Conservation (phyloP, 1,140 invertebrate species). For the Drosophila obscura region DNA sequence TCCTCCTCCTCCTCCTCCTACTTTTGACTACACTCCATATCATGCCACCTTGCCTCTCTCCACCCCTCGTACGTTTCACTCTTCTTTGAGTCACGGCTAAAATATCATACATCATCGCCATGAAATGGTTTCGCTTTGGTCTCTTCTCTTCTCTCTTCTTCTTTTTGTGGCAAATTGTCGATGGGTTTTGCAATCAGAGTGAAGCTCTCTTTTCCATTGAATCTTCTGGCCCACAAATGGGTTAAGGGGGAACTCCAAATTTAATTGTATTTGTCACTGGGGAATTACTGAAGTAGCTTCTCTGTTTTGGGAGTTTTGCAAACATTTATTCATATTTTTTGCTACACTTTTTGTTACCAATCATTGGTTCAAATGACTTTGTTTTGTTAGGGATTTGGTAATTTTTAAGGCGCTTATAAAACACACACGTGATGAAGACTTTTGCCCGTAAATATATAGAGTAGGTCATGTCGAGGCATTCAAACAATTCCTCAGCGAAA, state of each 20-base stretch:
- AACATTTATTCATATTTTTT: conserved; percentile 20
- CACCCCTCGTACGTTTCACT: not conserved
- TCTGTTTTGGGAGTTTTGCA: not conserved
- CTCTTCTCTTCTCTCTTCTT: conserved; percentile 20
- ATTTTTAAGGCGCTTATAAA: not conserved
- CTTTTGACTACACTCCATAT: no score
- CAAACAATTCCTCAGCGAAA: not conserved
- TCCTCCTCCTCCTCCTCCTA: conserved; percentile 19
- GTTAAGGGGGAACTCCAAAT: conserved; percentile 17
- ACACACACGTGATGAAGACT: not conserved
- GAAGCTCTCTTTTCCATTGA: conserved; percentile 43
- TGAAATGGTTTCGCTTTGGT: conserved; percentile 50
- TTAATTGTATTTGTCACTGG: conserved; percentile 33
- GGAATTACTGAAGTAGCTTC: conserved; percentile 9
- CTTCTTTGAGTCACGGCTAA: conserved; percentile 15
- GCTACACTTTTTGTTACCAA: conserved; percentile 9
- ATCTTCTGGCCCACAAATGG: conserved; percentile 21
- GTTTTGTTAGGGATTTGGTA: conserved; percentile 11
- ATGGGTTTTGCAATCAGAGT: conserved; percentile 67
- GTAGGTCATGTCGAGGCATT: not conserved
- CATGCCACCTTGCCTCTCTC: conserved; percentile 2
- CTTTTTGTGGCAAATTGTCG: conserved; percentile 68
- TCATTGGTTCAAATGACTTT: conserved; percentile 57
- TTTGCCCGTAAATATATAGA: conserved; percentile 2
- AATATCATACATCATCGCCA: conserved; percentile 68